Base-by-base conservation (phyloP, 2,797 vertebrate species). In the Alcedo quadribrachys region DNA sequence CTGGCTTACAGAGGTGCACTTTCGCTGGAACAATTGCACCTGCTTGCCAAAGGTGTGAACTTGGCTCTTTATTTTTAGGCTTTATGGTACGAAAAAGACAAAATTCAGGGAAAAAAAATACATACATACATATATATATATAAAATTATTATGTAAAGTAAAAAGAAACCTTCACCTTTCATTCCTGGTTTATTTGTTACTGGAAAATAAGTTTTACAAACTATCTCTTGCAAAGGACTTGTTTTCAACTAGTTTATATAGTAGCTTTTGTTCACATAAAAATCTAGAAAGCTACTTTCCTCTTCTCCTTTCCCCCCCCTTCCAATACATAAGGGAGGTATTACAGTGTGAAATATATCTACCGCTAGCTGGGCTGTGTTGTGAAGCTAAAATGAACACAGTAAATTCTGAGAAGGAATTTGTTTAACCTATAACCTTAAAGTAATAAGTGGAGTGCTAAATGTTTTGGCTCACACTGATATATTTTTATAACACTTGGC, bases 401-500 rank as follows among this genome's bases (percentile, higher is more conserved):
- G 94, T 96, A 96, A 97, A 97, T 96, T 95, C 95, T 94, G 93
- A 90, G 85, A 82, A 89, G 94, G 96, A 93, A 94, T 97, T 96
- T 96, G 96, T 96, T 97, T 97, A 96, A 96, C 96, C 96, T 97
- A 68, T 96, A 95, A 96, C 97, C 96, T 93, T 84, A 50, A 95
- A 91, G 95, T 93, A 93, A 94, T 95, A 93, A 97, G 94, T 83
- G 92, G 86, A 91, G 92, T 76, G 79, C 87, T 94, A 95, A 95
- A 96, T 94, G 90, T 93, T 94, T 96, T 94, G 93, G 96, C 93
- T 87, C 94, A 90, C 93, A 88, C 93, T 71, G 69, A 93, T 91
- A 77, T 96, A 76, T 96, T 96, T 96, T 97, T 97, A 96, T 95
- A 95, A 96, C 92, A 90, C 95, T 97, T 97, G 96, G 96, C 96